Conservation (phyloP, 2,888 invertebrate genomes). For the Seira sanloemensis region DNA sequence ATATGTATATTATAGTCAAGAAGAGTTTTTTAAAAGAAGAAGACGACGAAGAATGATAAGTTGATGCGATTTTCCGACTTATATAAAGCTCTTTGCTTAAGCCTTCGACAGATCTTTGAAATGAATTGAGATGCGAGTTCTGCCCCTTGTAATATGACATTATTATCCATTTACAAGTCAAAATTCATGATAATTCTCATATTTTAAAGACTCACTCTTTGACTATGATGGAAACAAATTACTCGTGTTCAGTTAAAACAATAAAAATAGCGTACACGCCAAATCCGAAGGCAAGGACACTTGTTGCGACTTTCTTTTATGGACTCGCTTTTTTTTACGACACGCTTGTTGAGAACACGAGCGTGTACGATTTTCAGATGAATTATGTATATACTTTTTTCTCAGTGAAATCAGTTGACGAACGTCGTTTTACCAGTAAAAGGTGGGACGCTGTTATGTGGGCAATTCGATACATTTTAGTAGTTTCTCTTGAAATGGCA, state of each 20-base stretch:
- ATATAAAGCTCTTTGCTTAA: background rate
- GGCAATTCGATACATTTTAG: too few species aligned
- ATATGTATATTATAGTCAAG: background rate
- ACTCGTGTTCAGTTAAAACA: background rate
- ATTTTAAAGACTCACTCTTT: background rate
- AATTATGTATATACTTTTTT: too few species aligned
- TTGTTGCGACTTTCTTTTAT: background rate
- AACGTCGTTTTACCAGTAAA: too few species aligned
- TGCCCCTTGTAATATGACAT: background rate
- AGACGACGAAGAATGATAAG: too few species aligned
- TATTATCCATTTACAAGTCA: background rate
- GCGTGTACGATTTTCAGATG: background rate
- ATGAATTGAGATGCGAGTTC: background rate
- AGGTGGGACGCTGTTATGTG: too few species aligned
- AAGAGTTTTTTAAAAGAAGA: too few species aligned
- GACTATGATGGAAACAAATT: background rate
- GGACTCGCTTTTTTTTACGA: background rate
- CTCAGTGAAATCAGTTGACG: too few species aligned
- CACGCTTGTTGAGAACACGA: background rate
- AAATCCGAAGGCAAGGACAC: background rate
- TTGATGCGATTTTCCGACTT: background rate
- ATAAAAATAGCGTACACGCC: background rate
- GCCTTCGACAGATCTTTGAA: background rate
- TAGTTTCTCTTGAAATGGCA: too few species aligned
- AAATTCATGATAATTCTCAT: background rate